Evolutionary conservation across 2,888 invertebrate species (phyloP).

Genomic region (Anagyrus pseudococci): DNA sequence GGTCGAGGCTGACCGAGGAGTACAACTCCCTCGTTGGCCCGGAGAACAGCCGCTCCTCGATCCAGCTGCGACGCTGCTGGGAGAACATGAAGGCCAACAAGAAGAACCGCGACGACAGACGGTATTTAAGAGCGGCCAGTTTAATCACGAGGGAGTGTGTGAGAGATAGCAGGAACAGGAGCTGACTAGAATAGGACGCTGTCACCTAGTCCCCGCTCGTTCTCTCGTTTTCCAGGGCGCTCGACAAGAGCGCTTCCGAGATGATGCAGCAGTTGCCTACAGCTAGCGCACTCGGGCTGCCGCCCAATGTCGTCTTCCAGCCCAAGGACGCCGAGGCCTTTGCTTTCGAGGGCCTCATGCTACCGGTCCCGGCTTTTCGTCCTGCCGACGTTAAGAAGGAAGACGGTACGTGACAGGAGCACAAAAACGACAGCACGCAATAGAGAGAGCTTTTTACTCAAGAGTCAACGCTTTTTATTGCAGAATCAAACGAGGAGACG

Average conservation of each 20-base stretch:
- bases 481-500: constrained; percentile 21
- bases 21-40: constrained; percentile 49
- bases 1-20: constrained; percentile 48
- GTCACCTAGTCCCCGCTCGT: no score
- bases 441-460: no score
- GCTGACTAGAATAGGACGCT: no score
- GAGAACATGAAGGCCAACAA: constrained; percentile 52
- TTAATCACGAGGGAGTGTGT: not conserved
- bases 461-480: not conserved
- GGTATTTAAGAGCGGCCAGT: constrained; percentile 10
- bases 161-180: no score
- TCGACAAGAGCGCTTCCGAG: constrained; percentile 10
- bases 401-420: constrained; percentile 2
- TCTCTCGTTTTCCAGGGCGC: constrained; percentile 21
- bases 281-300: constrained; percentile 39
- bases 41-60: constrained; percentile 44
- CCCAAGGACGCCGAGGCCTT: constrained; percentile 51
- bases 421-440: not conserved
- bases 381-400: constrained; percentile 9
- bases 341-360: constrained; percentile 43
- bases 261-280: constrained; percentile 1
- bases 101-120: constrained; percentile 47
- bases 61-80: constrained; percentile 51
- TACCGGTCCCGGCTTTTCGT: constrained; percentile 13
- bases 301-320: constrained; percentile 50